Evolutionary conservation across 2,888 invertebrate genomes (phyloP).

Genomic region (Agonopterix heracliana): DNA sequence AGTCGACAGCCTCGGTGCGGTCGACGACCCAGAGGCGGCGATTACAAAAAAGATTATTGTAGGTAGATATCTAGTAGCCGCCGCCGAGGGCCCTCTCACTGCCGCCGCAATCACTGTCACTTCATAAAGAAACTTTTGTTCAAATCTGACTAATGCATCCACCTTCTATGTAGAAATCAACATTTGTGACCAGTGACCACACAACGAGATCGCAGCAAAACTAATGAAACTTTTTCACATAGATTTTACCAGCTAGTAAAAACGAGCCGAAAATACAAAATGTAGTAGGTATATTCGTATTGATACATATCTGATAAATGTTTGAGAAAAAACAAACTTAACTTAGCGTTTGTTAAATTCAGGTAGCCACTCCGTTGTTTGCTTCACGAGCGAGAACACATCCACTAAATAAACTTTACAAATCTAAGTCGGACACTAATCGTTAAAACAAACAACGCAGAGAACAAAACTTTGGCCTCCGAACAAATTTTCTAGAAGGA

Average conservation of each 20-base stretch:
- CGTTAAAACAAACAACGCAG: constrained; percentile 23
- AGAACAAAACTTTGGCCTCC: constrained; percentile 13
- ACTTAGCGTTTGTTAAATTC: constrained; percentile 14
- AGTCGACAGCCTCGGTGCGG: constrained; percentile 61
- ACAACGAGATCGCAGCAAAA: too few relatives aligned
- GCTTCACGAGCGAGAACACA: constrained; percentile 31
- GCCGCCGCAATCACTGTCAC: constrained; percentile 2
- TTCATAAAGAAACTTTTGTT: not conserved
- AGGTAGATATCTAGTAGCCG: constrained; percentile 33
- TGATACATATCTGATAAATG: too few relatives aligned
- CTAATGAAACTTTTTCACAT: too few relatives aligned
- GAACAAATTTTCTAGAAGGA: too few relatives aligned
- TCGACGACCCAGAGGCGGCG: constrained; percentile 61
- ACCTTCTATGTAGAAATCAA: too few relatives aligned
- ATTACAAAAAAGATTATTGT: constrained; percentile 68
- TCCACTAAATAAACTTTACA: constrained; percentile 36
- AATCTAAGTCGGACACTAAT: constrained; percentile 29
- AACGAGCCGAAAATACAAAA: too few relatives aligned
- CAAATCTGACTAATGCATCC: too few relatives aligned
- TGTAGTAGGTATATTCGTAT: too few relatives aligned
- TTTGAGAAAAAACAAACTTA: too few relatives aligned
- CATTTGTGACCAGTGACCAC: too few relatives aligned
- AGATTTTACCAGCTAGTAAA: too few relatives aligned
- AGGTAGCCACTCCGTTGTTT: constrained; percentile 35
- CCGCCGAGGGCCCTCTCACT: not conserved